These are phyloP conservation scores for Perognathus longimembris DNA, from an alignment of 2,113 vertebrate genomes.

Conservation along the genomic window DNA sequence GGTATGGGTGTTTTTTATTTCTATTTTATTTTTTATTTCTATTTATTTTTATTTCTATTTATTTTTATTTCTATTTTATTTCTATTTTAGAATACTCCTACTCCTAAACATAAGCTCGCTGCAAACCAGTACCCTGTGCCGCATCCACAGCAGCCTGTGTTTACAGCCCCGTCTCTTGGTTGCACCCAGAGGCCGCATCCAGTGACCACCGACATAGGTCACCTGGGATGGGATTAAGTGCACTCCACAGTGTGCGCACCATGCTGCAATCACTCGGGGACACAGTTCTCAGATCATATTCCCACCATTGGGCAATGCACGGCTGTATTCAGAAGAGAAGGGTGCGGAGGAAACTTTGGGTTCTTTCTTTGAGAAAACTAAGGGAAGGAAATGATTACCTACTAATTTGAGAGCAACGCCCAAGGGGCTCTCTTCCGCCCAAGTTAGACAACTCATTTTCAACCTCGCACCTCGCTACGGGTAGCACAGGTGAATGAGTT, in stretches of 20 bases:
- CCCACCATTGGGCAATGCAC: not conserved
- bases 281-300: not conserved
- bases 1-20: too few species aligned
- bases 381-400: not conserved
- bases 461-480: too few species aligned
- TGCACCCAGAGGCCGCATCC: not conserved
- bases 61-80: too few species aligned
- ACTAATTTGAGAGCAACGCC: conserved; percentile 16
- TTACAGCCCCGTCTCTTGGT: not conserved
- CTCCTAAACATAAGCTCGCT: not conserved
- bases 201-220: not conserved
- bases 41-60: too few species aligned
- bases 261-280: not conserved
- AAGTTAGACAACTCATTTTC: too few species aligned
- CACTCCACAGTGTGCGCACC: not conserved
- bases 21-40: too few species aligned
- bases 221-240: too few species aligned
- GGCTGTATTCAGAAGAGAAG: not conserved
- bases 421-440: not conserved
- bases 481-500: too few species aligned
- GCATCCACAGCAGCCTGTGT: not conserved
- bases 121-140: not conserved
- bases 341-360: too few species aligned
- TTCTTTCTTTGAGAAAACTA: not conserved
- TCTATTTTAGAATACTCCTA: not conserved